Percentiles rank a stretch among this genome's conserved stretches.
Evolutionary conservation across 2,113 vertebrate species (phyloP).

Genomic region (Pseudorhombus dupliciocellatus): DNA sequence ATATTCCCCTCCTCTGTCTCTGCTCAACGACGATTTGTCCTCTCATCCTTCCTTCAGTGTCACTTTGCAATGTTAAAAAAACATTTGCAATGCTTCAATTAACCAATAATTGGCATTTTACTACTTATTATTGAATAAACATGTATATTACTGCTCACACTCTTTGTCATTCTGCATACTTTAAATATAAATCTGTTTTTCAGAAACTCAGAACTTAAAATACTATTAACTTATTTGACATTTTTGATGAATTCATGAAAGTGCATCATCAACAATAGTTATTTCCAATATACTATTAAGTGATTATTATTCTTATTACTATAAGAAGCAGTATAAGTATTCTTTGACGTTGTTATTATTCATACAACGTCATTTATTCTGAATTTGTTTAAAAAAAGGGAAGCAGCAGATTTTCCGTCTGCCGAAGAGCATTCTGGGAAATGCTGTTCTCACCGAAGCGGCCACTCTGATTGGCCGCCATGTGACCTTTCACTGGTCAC

Average conservation of each 20-base stretch:
- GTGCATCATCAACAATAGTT: no score
- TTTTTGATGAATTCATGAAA: no score
- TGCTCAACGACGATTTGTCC: not conserved
- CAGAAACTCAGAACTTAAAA: no score
- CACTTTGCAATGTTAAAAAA: not conserved
- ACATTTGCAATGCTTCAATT: not conserved
- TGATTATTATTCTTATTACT: no score
- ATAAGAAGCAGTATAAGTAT: no score
- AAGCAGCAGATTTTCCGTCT: no score
- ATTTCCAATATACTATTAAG: no score
- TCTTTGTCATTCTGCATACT: no score
- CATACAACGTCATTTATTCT: no score
- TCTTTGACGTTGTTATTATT: no score
- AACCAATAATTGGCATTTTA: not conserved
- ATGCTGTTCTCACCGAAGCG: slow-evolving; percentile 19
- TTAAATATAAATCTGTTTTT: no score
- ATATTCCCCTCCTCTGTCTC: not conserved
- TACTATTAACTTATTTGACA: not conserved
- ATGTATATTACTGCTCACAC: not conserved
- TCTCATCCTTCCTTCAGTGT: not conserved
- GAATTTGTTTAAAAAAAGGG: no score
- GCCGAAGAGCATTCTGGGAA: slow-evolving; percentile 53
- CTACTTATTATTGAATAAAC: not conserved
- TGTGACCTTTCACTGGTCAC: slow-evolving; percentile 68
- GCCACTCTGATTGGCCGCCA: slow-evolving; percentile 53